Base-by-base conservation (phyloP, 2,888 invertebrate genomes). In the Drepanosiphum platanoidis region DNA sequence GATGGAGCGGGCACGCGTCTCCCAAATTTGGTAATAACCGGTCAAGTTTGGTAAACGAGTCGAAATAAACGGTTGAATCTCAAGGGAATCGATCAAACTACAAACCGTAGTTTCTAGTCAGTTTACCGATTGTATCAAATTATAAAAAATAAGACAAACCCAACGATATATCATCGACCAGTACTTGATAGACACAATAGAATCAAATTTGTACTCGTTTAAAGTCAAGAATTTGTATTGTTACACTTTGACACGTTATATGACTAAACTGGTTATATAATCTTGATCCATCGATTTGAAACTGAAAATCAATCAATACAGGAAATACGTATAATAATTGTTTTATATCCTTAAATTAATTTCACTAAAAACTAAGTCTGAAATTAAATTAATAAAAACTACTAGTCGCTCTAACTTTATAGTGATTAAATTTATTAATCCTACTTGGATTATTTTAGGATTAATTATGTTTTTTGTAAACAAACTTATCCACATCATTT, bases 31-130 rank as follows among this genome's bases (percentile, higher is more conserved):
- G 84, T 68, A 84, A 77, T 58, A 77, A 77, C 84, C 68, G 15
- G 84, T 84, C 84, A 52, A 30, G 84, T 84, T 83, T 77, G 84
- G 75, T 70, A 77, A 84, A 84, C 84, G 77, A 84, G 84, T 84
- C 84, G 84, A 84, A 84, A 84, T 77, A 77, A 83, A 83, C 74
- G 68, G 36, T 77, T 13, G 58, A 58, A 61, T 83, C 72, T 46
- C 74, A 42, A 52, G 80, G 82, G 72, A 75, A 83, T 75, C 74
- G 74, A 83, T 83, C 66, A 83, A 83, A 83, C 74, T 58, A 58
- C 71, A 58, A 39, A 58, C 52, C 27, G 34, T n/a, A 83, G 74
- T 83, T 66, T 66, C 64, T 83, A 36, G 74, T 75, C 70, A 66
- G 82, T 82, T 82, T 80, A 70, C 39, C 71, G 74, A 75, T 83